Evolutionary conservation across 2,113 vertebrate species (phyloP), one percentile per base, ranked within the genome.

Genomic region (Sprattus sprattus): DNA sequence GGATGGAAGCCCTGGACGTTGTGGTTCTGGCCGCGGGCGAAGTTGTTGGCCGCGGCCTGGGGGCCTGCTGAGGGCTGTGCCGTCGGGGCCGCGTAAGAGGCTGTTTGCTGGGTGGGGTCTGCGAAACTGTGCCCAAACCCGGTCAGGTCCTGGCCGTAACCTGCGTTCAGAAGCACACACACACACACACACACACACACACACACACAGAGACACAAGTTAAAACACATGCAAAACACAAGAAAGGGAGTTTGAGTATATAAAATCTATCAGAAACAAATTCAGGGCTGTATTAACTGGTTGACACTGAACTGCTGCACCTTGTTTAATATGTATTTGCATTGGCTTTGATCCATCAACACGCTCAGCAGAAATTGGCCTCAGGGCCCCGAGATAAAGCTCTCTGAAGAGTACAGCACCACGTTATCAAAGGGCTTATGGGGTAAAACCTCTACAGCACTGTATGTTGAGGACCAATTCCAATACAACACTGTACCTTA

Each of bases 1-100:
- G 98, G 98, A 85, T 99, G 98, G 94, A 99, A 99, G 92, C 98
- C 97, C 95, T 99, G 97, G 92, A 99, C 97, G 9, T 99, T 99
- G 93, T 99, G 98, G 95, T 99, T 99, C 95, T 99, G 98, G 75
- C 98, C 98, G 83, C 98, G 96, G 88, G 97, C 98, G 8, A 98
- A 99, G 22, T 95, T 97, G 67, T 92, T 97, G 88, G 96, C 96
- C 0, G 96, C 94, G 0, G 96, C 91, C 0, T 97, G 97, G 11
- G 97, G 97, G 81, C 95, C 97, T 6, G 96, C 95, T 0, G 96
- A 91, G 6, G 97, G 96, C 67, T 96, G 97, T 91, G 97, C 96
- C 10, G 98, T 95, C 60, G 97, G 97, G 71, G 97, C 95, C 90
- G 96, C 97, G 52, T 95, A 95, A 0, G 97, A 96, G 88, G 97